phyloP scores from a whole-genome alignment of 2,113 vertebrate genomes.

The Pseudonaja textilis region DNA sequence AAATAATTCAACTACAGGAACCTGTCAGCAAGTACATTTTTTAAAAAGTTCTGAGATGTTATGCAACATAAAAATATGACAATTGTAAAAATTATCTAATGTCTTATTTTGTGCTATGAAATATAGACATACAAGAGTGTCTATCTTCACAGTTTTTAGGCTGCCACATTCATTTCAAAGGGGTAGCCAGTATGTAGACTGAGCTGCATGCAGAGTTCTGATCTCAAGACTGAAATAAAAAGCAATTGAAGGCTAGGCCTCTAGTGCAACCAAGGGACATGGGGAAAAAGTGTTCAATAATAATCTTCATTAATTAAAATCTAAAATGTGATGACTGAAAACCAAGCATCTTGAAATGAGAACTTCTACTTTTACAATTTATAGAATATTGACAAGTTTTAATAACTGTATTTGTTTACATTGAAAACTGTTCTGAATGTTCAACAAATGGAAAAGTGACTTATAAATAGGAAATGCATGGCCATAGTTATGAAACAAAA shows the following conservation, averaged over 20 bases:
- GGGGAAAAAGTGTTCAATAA: not conserved
- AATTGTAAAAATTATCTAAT: not conserved
- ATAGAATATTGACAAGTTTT: not conserved
- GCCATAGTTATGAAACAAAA: not conserved
- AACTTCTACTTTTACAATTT: not conserved
- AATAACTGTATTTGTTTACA: not conserved
- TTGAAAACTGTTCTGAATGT: not conserved
- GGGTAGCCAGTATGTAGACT: not conserved
- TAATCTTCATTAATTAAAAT: not conserved
- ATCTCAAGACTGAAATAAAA: not conserved
- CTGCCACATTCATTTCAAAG: not conserved
- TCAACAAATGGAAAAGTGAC: not conserved
- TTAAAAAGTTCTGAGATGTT: slow-evolving; percentile 7
- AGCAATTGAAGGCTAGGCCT: not conserved
- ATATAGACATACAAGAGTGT: not conserved
- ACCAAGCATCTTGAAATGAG: not conserved
- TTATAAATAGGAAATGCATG: not conserved
- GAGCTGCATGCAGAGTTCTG: not conserved
- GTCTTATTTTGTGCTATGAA: not conserved
- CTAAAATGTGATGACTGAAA: not conserved
- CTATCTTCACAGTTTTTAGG: not conserved
- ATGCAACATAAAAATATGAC: not conserved
- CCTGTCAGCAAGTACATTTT: slow-evolving; percentile 31
- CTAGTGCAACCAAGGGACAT: not conserved
- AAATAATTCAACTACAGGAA: slow-evolving; percentile 31